These are phyloP conservation scores for Agonum fuliginosum DNA, from an alignment of 2,888 invertebrate genomes.

Conservation along the genomic window DNA sequence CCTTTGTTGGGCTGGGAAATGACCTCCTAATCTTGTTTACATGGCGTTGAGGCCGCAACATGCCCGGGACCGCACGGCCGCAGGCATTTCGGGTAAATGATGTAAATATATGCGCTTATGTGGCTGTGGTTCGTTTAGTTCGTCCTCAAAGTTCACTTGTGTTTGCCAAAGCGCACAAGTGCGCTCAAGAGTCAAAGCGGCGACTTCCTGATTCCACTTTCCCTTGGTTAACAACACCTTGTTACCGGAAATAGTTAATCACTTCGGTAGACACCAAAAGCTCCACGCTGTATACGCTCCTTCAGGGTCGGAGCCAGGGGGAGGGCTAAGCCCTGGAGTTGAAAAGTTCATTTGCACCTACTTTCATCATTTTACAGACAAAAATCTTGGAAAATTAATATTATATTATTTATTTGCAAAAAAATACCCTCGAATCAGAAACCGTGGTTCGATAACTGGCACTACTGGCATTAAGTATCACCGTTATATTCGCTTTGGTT, in stretches of 20 bases:
- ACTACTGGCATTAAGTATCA: too few species aligned
- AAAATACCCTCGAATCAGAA: too few species aligned
- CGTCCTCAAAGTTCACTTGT: conserved; percentile 46
- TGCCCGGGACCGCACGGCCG: not conserved
- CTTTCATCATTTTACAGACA: too few species aligned
- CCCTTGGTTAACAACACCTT: conserved; percentile 51
- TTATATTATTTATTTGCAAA: too few species aligned
- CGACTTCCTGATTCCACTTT: conserved; percentile 53
- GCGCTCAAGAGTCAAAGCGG: conserved; percentile 42
- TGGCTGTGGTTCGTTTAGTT: conserved; percentile 46
- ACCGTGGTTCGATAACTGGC: too few species aligned
- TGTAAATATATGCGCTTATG: conserved; percentile 51
- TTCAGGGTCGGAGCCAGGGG: too few species aligned
- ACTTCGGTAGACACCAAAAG: conserved; percentile 50
- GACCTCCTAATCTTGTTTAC: conserved; percentile 45
- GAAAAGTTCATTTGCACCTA: too few species aligned
- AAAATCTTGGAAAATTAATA: too few species aligned
- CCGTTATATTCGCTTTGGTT: too few species aligned
- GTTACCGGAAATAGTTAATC: conserved; percentile 54
- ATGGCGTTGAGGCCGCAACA: conserved; percentile 9
- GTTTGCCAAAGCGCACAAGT: conserved; percentile 37
- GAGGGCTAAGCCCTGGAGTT: too few species aligned
- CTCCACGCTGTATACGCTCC: not conserved
- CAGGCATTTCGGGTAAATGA: conserved; percentile 40
- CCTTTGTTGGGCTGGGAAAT: conserved; percentile 31